Percentiles rank a stretch among this genome's conserved stretches.
Conservation (phyloP, 1,140 invertebrate species). For the Cyrtorhinus lividipennis region DNA sequence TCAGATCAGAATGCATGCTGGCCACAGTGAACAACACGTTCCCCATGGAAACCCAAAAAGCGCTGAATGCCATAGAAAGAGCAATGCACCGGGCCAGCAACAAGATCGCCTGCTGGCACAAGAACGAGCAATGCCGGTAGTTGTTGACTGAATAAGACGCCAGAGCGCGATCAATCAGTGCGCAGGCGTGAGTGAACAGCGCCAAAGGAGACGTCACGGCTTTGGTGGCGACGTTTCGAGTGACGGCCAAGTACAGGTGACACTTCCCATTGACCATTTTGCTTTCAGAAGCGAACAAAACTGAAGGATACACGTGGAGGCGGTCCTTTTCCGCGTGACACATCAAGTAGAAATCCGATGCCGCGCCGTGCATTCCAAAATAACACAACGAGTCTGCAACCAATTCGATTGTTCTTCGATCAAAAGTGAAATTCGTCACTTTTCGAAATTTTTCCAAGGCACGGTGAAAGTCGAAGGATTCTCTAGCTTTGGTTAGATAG, state of each 20-base stretch:
- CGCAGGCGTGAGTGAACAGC: not conserved
- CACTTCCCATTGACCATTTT: not conserved
- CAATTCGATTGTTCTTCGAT: not conserved
- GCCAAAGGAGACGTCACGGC: not conserved
- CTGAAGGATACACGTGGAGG: not conserved
- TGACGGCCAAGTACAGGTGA: not conserved
- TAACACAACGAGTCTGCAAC: not conserved
- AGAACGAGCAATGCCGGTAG: not conserved
- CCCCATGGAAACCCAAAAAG: not conserved
- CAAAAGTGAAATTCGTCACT: not conserved
- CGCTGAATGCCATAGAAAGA: not conserved
- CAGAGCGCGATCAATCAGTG: not conserved
- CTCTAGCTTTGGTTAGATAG: conserved; percentile 1
- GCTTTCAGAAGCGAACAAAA: not conserved
- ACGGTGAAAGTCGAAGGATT: not conserved
- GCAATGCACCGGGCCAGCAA: not conserved
- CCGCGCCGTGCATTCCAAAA: not conserved
- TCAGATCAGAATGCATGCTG: not conserved
- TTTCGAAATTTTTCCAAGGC: not conserved
- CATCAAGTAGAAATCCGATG: not conserved
- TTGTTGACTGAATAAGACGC: not conserved
- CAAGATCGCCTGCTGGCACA: not conserved
- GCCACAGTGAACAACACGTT: not conserved
- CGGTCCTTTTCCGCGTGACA: not conserved
- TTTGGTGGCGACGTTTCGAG: not conserved